phyloP scores from a whole-genome alignment of 35 echinoderm and acorn worm genomes.

The Strongylocentrotus purpuratus region DNA sequence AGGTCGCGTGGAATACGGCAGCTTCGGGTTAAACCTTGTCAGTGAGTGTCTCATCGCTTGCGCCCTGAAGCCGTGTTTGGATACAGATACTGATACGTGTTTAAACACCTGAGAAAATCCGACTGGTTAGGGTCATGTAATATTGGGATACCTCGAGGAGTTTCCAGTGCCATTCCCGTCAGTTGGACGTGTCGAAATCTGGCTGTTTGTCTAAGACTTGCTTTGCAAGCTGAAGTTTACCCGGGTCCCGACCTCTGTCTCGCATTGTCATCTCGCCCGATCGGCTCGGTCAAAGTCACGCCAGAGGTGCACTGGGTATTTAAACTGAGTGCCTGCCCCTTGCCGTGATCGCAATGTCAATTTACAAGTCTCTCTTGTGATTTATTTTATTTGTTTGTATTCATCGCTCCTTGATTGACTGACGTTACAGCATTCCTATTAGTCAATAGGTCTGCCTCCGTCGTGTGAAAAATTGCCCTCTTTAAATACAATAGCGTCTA shows the following conservation, averaged over 20 bases:
- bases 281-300: conserved; percentile 36
- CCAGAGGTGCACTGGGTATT: conserved; percentile 19
- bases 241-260: neutral
- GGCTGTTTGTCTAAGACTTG: conserved; percentile 12
- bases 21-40: neutral
- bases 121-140: conserved; percentile 4
- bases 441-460: conserved; percentile 5
- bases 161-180: conserved; percentile 24
- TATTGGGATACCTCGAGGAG: conserved; percentile 23
- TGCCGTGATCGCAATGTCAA: neutral
- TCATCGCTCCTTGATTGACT: conserved; percentile 8
- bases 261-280: conserved; percentile 21
- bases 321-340: conserved; percentile 7
- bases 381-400: neutral
- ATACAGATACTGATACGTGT: conserved; percentile 2
- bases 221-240: conserved; percentile 22
- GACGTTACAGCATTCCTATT: conserved; percentile 30
- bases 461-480: conserved; percentile 17
- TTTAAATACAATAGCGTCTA: conserved; percentile 30
- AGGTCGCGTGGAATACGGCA: neutral
- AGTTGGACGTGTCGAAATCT: conserved; percentile 28
- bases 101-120: conserved; percentile 22
- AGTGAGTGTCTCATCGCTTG: neutral
- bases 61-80: neutral
- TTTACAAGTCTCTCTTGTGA: conserved; percentile 2